Percentiles rank a stretch among this genome's conserved stretches.
These are phyloP conservation scores for Tenthredo distinguenda DNA, from an alignment of 2,888 invertebrate genomes.

Conservation along the genomic window DNA sequence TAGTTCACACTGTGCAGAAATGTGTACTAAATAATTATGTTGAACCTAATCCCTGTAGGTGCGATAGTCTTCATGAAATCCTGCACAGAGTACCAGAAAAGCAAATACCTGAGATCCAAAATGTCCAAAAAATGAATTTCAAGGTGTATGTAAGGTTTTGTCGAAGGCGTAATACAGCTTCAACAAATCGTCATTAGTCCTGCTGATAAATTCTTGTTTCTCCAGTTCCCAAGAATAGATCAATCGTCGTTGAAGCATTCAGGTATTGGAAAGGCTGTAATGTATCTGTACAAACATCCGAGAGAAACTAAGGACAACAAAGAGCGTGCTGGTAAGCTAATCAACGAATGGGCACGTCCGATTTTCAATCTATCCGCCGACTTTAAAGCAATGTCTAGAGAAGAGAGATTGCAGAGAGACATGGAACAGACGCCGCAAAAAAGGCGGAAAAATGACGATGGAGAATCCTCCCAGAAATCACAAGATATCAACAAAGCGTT, in stretches of 20 bases:
- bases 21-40: too few species aligned
- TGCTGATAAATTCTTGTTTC: background rate
- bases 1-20: too few species aligned
- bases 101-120: too few species aligned
- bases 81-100: too few species aligned
- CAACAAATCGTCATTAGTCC: background rate
- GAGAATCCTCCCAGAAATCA: constrained; percentile 76
- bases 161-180: background rate
- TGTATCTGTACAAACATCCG: constrained; percentile 99
- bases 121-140: background rate
- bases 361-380: constrained; percentile 98
- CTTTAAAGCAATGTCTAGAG: constrained; percentile 94
- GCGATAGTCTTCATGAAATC: too few species aligned
- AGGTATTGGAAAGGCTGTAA: constrained; percentile 98
- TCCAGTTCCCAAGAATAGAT: constrained; percentile 92
- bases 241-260: constrained; percentile 95
- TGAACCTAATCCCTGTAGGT: too few species aligned
- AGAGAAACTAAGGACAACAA: constrained; percentile 96
- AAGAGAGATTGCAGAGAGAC: constrained; percentile 96
- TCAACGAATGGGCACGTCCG: constrained; percentile 98
- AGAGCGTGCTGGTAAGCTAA: constrained; percentile 93
- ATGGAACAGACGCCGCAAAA: constrained; percentile 89
- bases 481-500: constrained; percentile 85
- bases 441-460: constrained; percentile 79
- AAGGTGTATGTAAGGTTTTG: background rate